Conservation (phyloP, 2,888 invertebrate genomes). For the Drosophila kokeensis region DNA sequence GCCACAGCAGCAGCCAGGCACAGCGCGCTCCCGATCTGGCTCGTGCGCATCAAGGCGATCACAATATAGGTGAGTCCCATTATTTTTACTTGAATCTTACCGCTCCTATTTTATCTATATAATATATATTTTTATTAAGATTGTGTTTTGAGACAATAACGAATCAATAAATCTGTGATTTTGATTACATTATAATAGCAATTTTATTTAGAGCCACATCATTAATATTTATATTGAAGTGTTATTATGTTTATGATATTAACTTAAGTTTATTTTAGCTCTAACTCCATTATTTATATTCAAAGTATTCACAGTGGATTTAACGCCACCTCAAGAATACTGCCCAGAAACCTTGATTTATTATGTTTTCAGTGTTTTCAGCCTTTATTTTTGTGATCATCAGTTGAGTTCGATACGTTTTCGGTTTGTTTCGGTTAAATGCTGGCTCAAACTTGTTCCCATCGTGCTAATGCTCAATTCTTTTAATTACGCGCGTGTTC, state of each 20-base stretch:
- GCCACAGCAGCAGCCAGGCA: constrained; percentile 83
- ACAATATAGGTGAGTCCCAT: constrained; percentile 83
- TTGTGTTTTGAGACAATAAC: not conserved
- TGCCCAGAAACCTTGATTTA: not conserved
- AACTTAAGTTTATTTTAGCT: constrained; percentile 27
- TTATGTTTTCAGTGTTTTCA: constrained; percentile 49
- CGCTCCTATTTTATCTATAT: not conserved
- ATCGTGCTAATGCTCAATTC: constrained; percentile 37
- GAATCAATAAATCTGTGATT: not conserved
- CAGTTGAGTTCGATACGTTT: constrained; percentile 49
- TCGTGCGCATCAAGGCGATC: constrained; percentile 85
- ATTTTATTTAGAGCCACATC: not conserved
- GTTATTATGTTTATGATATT: constrained; percentile 4
- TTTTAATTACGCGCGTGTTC: constrained; percentile 56
- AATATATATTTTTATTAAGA: not conserved
- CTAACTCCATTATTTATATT: constrained; percentile 25
- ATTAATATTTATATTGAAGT: not conserved
- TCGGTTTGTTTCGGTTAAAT: constrained; percentile 49
- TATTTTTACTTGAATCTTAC: not conserved
- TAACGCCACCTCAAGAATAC: constrained; percentile 2
- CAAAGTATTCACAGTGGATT: constrained; percentile 7
- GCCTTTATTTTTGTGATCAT: constrained; percentile 33
- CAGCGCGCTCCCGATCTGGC: constrained; percentile 85
- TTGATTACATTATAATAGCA: not conserved
- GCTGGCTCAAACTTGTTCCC: constrained; percentile 9